These are phyloP conservation scores for Acanthurus leucopareius DNA, from an alignment of 2,797 vertebrate species.

Conservation along the genomic window DNA sequence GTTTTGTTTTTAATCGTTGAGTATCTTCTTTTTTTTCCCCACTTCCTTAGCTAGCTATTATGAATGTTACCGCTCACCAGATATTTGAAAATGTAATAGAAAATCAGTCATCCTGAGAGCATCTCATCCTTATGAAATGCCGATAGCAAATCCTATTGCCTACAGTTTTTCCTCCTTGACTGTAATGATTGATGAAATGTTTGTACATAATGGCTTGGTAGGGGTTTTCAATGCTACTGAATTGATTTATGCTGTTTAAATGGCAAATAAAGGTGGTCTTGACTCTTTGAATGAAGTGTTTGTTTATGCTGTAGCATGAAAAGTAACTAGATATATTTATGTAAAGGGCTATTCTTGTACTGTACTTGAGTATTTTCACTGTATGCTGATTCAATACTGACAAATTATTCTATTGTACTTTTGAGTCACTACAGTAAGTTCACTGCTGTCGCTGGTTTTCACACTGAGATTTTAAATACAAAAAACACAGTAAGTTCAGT, in stretches of 20 bases:
- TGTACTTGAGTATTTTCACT: not conserved
- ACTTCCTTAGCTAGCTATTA: slow-evolving; percentile 61
- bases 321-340: not conserved
- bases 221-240: slow-evolving; percentile 90
- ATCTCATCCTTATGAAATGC: slow-evolving; percentile 72
- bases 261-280: slow-evolving; percentile 91
- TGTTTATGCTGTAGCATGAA: not conserved
- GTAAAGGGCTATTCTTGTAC: not conserved
- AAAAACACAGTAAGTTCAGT: not conserved
- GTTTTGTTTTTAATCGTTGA: slow-evolving; percentile 52
- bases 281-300: slow-evolving; percentile 73
- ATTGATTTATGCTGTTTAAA: slow-evolving; percentile 90
- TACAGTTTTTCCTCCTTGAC: slow-evolving; percentile 77
- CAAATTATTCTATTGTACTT: not conserved
- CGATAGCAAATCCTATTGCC: slow-evolving; percentile 73
- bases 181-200: slow-evolving; percentile 87
- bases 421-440: not conserved
- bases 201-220: slow-evolving; percentile 92
- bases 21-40: slow-evolving; percentile 24
- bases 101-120: slow-evolving; percentile 63
- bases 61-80: slow-evolving; percentile 78
- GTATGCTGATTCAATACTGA: not conserved
- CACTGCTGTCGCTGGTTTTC: not conserved
- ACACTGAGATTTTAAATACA: not conserved
- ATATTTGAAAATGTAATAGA: slow-evolving; percentile 63